Conservation (phyloP, 30 jellyfish, hydroid and myxozoan genomes). For the Sanderia malayensis region DNA sequence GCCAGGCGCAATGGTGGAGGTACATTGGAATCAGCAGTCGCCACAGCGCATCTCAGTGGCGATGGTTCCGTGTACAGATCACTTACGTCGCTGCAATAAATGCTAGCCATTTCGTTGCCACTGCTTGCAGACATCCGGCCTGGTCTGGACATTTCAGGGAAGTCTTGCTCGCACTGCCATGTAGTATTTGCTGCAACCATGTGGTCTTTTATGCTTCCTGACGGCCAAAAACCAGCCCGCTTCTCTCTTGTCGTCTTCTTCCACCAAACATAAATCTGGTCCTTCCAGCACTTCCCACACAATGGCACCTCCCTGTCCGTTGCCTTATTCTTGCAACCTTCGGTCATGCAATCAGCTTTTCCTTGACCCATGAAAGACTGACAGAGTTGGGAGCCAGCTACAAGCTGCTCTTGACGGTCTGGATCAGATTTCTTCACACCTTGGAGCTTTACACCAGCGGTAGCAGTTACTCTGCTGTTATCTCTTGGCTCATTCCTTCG, state of each 20-base stretch:
- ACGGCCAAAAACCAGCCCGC: no score
- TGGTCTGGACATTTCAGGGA: no score
- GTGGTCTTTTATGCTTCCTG: no score
- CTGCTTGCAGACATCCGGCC: no score
- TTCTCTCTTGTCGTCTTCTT: no score
- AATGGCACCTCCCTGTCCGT: constrained; percentile 23
- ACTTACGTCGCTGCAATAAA: no score
- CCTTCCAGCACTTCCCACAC: constrained; percentile 39
- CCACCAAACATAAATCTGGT: constrained; percentile 39
- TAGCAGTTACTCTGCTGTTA: not conserved
- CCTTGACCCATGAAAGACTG: constrained; percentile 4
- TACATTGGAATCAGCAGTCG: not conserved
- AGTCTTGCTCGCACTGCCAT: no score
- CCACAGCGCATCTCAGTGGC: not conserved
- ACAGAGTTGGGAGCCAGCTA: constrained; percentile 34
- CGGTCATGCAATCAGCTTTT: constrained; percentile 37
- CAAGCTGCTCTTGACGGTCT: constrained; percentile 48
- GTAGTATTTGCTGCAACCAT: no score
- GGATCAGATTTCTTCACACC: constrained; percentile 23
- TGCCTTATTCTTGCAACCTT: constrained; percentile 34
- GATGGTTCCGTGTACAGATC: no score
- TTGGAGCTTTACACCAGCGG: not conserved
- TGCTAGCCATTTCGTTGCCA: no score
- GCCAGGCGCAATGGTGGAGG: constrained; percentile 4
- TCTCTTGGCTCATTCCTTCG: not conserved